A percentile compares a stretch with the other conserved stretches of the same genome.
Conservation (phyloP, 2,888 invertebrate species). For the Malthinus flaveolus region DNA sequence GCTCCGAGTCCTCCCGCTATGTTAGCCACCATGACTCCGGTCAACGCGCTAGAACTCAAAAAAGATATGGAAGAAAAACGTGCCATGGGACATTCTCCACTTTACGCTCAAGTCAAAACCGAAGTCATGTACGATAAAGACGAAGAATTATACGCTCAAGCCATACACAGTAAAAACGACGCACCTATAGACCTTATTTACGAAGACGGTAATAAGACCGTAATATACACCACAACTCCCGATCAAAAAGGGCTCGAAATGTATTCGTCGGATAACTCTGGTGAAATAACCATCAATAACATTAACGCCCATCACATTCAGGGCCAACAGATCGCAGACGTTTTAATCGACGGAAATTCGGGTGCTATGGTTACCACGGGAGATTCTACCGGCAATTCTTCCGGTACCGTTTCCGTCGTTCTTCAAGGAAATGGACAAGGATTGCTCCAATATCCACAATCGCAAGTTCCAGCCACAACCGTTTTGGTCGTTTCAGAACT, state of each 20-base stretch:
- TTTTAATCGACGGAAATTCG: slow-evolving; percentile 59
- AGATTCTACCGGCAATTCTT: slow-evolving; percentile 54
- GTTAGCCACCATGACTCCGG: slow-evolving; percentile 86
- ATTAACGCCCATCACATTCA: slow-evolving; percentile 54
- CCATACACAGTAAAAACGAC: slow-evolving; percentile 64
- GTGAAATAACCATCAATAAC: slow-evolving; percentile 54
- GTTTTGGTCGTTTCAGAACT: slow-evolving; percentile 75
- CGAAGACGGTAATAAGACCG: slow-evolving; percentile 82
- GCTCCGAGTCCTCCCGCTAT: slow-evolving; percentile 73
- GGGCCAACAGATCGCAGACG: slow-evolving; percentile 58
- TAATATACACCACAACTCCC: slow-evolving; percentile 78
- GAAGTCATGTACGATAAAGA: slow-evolving; percentile 57
- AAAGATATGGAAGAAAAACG: slow-evolving; percentile 69
- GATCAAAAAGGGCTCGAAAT: slow-evolving; percentile 82
- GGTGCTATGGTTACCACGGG: slow-evolving; percentile 59
- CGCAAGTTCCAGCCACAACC: slow-evolving; percentile 61
- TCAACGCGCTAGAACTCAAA: slow-evolving; percentile 76
- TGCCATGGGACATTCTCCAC: slow-evolving; percentile 62
- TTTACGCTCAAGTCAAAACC: slow-evolving; percentile 61
- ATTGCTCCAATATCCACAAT: slow-evolving; percentile 58
- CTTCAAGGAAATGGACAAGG: slow-evolving; percentile 59
- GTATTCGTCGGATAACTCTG: slow-evolving; percentile 65
- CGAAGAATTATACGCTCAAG: slow-evolving; percentile 56
- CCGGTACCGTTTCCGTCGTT: slow-evolving; percentile 54
- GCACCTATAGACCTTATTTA: slow-evolving; percentile 81